Conservation (phyloP, 2,888 invertebrate species). For the Mallateleia sp. region DNA sequence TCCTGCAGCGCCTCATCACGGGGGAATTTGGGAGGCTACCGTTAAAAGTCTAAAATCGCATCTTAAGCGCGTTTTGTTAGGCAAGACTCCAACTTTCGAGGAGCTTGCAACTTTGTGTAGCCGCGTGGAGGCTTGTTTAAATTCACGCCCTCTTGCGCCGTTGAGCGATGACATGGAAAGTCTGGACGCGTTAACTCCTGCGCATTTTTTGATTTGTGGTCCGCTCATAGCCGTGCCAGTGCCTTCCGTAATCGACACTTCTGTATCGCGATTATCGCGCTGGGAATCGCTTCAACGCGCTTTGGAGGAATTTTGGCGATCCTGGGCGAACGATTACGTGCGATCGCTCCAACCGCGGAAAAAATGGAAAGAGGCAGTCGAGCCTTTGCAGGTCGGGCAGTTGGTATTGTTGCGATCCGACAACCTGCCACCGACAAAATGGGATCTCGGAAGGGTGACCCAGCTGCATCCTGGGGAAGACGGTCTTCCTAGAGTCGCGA, state of each 20-base stretch:
- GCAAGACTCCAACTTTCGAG: background rate
- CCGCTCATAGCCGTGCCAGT: background rate
- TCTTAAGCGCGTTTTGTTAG: background rate
- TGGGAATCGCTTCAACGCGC: background rate
- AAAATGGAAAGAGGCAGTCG: background rate
- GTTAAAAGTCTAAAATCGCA: background rate
- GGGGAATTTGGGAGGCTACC: background rate
- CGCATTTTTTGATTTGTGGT: background rate
- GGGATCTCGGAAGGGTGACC: background rate
- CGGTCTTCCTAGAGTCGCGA: conserved; percentile 9
- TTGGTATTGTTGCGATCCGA: background rate
- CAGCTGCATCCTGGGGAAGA: background rate
- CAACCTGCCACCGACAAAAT: background rate
- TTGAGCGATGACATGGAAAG: background rate
- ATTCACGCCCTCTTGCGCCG: background rate
- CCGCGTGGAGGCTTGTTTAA: background rate
- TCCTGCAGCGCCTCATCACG: background rate
- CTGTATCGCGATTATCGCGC: background rate
- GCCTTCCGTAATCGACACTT: background rate
- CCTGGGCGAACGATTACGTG: background rate
- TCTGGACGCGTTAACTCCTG: background rate
- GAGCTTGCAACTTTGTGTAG: background rate
- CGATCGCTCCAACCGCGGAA: background rate
- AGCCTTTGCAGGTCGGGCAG: background rate
- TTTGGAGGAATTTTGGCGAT: background rate